A percentile compares a stretch with the other conserved stretches of the same genome.
phyloP scores from a whole-genome alignment of 2,113 vertebrate species.

The Atlantisia rogersi region DNA sequence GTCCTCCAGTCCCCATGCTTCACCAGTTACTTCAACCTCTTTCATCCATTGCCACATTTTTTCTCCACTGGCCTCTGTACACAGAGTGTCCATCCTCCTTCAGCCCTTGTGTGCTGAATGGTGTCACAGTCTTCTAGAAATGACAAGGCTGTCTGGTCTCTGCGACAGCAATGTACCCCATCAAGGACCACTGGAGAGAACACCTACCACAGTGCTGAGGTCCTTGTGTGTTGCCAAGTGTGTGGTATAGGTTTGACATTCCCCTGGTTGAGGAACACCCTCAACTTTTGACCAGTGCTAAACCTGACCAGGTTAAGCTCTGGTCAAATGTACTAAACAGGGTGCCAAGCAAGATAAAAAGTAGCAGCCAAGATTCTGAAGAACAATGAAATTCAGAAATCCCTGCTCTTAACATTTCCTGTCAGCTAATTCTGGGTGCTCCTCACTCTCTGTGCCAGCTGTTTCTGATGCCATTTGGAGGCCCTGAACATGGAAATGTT shows the following conservation, averaged over 20 bases:
- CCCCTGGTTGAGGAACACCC: not conserved
- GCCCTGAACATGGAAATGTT: not conserved
- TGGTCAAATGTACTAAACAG: not conserved
- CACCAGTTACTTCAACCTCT: not conserved
- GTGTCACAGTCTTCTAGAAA: not conserved
- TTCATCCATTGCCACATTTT: not conserved
- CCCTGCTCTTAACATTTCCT: not conserved
- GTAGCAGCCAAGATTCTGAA: not conserved
- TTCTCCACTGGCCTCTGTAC: not conserved
- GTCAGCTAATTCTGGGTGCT: not conserved
- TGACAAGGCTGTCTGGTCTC: not conserved
- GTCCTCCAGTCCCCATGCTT: not conserved
- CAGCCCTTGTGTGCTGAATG: not conserved
- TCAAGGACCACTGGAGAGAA: not conserved
- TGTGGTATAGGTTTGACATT: not conserved
- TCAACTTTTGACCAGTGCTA: not conserved
- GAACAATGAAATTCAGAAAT: not conserved
- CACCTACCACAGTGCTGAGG: not conserved
- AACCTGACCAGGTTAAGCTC: not conserved
- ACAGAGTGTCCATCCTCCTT: not conserved
- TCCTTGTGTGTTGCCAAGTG: not conserved
- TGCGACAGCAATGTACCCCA: fast-evolving
- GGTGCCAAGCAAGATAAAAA: not conserved
- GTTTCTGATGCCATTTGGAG: not conserved
- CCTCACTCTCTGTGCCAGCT: not conserved